A percentile compares a stretch with the other conserved stretches of the same genome.
phyloP scores from a whole-genome alignment of 92 coral and sea anemone species.

The Meandrina meandrites region DNA sequence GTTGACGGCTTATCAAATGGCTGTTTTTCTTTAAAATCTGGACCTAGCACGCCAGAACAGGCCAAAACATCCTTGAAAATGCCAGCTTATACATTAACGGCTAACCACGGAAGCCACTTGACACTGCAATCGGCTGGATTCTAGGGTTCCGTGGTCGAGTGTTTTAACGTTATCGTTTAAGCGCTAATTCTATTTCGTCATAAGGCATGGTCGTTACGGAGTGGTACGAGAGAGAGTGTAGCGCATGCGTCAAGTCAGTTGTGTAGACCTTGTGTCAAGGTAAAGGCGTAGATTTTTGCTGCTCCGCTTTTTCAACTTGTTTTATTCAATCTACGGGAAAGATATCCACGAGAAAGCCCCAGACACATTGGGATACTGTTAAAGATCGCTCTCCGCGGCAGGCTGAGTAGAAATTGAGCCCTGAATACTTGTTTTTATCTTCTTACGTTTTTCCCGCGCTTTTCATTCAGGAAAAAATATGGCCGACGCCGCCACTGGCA shows the following conservation, averaged over 20 bases:
- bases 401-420: conserved; percentile 13
- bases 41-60: too few relatives aligned
- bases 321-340: background rate
- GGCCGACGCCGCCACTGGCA: background rate
- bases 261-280: conserved; percentile 23
- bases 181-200: background rate
- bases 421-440: background rate
- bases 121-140: too few relatives aligned
- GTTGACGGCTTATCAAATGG: too few relatives aligned
- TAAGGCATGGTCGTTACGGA: conserved; percentile 9
- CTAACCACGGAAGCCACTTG: too few relatives aligned
- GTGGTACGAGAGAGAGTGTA: conserved; percentile 34
- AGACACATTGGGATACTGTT: background rate
- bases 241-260: conserved; percentile 29
- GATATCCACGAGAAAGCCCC: background rate
- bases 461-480: conserved; percentile 10
- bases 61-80: too few relatives aligned
- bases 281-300: background rate
- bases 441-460: conserved; percentile 19
- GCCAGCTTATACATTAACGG: too few relatives aligned
- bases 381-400: background rate
- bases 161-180: too few relatives aligned
- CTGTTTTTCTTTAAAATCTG: too few relatives aligned
- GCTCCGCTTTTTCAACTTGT: too few relatives aligned
- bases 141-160: too few relatives aligned